Evolutionary conservation across 2,888 invertebrate species (phyloP).

Genomic region (Byasa hedistus): DNA sequence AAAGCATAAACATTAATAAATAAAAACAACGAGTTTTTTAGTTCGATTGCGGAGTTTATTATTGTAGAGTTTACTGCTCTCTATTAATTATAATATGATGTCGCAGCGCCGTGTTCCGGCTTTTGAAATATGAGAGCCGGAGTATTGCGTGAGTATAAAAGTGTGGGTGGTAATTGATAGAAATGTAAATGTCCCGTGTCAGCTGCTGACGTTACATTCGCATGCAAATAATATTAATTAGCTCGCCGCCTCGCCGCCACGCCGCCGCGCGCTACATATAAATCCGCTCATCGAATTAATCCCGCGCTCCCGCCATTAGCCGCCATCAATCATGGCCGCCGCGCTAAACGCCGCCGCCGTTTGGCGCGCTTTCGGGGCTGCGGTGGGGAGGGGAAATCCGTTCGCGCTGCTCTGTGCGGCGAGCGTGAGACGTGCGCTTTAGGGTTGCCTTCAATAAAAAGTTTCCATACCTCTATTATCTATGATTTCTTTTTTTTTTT

Average conservation of each 20-base stretch:
- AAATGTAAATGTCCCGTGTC: too few relatives aligned
- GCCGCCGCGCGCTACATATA: conserved; percentile 13
- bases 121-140: too few relatives aligned
- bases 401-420: conserved; percentile 40
- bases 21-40: too few relatives aligned
- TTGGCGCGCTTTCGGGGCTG: not conserved
- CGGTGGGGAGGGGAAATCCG: conserved; percentile 35
- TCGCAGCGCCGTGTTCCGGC: too few relatives aligned
- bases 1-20: too few relatives aligned
- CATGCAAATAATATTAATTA: conserved; percentile 15
- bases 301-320: conserved; percentile 47
- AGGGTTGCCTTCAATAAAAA: conserved; percentile 33
- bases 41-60: too few relatives aligned
- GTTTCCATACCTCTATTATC: too few relatives aligned
- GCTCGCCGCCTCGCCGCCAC: not conserved
- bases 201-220: not conserved
- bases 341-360: conserved; percentile 38
- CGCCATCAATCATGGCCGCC: conserved; percentile 50
- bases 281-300: conserved; percentile 33
- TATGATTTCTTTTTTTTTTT: too few relatives aligned
- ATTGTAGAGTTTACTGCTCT: too few relatives aligned
- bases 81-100: too few relatives aligned
- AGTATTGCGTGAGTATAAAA: too few relatives aligned
- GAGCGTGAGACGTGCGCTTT: conserved; percentile 46
- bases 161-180: too few relatives aligned